Conservation (phyloP, 2,888 invertebrate genomes). For the Aphrophora alni region DNA sequence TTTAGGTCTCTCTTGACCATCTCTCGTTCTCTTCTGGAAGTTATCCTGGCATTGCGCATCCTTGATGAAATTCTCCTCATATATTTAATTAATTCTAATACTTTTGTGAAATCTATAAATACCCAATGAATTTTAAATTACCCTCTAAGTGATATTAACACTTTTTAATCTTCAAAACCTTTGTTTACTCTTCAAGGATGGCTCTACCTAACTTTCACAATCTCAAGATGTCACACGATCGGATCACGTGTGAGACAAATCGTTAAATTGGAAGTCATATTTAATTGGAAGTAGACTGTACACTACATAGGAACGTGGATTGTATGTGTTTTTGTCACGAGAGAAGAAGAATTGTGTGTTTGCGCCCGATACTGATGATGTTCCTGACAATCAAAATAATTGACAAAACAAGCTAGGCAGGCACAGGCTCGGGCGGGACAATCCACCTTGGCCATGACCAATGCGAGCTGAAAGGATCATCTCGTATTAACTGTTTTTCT, state of each 20-base stretch:
- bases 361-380: not conserved
- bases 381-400: constrained; percentile 26
- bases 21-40: too few species aligned
- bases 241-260: not conserved
- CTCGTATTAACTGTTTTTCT: constrained; percentile 18
- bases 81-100: too few species aligned
- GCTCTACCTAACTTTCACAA: not conserved
- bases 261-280: not conserved
- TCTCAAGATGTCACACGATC: not conserved
- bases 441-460: constrained; percentile 12
- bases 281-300: too few species aligned
- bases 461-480: constrained; percentile 19
- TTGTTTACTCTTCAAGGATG: not conserved
- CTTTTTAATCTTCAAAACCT: too few species aligned
- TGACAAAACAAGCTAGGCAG: constrained; percentile 18
- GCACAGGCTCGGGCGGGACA: not conserved
- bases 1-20: too few species aligned
- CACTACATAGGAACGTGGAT: not conserved
- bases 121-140: too few species aligned
- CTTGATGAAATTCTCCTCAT: too few species aligned
- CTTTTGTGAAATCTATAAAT: too few species aligned
- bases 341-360: not conserved
- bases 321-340: not conserved
- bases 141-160: too few species aligned
- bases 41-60: too few species aligned